phyloP scores from a whole-genome alignment of 2,113 vertebrate genomes.

The Taurulus bubalis region DNA sequence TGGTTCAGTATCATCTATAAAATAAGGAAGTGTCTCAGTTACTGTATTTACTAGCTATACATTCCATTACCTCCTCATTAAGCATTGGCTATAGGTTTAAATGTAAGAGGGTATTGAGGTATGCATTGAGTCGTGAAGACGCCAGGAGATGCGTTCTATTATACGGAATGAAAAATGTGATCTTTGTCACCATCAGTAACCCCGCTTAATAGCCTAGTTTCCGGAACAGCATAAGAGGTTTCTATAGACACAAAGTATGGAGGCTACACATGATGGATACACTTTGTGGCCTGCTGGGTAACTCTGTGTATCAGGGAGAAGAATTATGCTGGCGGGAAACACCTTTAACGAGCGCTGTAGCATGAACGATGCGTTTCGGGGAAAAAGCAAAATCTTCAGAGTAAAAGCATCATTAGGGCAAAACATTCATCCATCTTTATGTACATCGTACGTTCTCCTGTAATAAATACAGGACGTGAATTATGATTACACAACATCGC shows the following conservation, averaged over 20 bases:
- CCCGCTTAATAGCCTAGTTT: conserved; percentile 34
- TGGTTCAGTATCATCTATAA: too few species aligned
- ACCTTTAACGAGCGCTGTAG: conserved; percentile 13
- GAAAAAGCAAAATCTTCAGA: not conserved
- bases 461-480: not conserved
- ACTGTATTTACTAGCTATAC: conserved; percentile 38
- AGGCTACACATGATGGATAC: conserved; percentile 35
- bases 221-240: conserved; percentile 16
- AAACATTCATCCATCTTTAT: conserved; percentile 29
- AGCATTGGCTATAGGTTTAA: not conserved
- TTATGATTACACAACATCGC: conserved; percentile 5
- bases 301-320: conserved; percentile 21
- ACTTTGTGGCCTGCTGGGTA: conserved; percentile 28
- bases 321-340: conserved; percentile 1
- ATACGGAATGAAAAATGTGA: conserved; percentile 25
- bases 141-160: conserved; percentile 37
- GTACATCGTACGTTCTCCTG: not conserved
- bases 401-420: conserved; percentile 23
- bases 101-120: not conserved
- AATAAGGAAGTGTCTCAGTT: not conserved
- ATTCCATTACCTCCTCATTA: conserved; percentile 38
- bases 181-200: conserved; percentile 41
- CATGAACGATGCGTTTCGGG: not conserved
- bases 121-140: conserved; percentile 15
- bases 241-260: conserved; percentile 15